phyloP scores from a whole-genome alignment of 2,888 invertebrate genomes.

The Miltochrista miniata region DNA sequence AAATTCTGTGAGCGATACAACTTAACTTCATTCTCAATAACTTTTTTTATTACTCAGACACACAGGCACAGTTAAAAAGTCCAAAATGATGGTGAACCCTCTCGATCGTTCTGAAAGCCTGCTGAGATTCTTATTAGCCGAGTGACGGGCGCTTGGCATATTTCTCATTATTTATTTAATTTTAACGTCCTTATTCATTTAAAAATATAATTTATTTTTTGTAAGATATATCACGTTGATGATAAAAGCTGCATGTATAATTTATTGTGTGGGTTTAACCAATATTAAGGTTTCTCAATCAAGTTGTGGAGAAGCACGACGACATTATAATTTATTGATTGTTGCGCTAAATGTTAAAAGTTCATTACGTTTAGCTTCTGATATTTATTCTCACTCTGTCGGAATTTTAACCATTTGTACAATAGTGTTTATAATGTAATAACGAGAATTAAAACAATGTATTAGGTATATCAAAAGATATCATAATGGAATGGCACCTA shows the following conservation, averaged over 20 bases:
- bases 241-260: neutral
- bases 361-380: no score
- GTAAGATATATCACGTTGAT: no score
- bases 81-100: neutral
- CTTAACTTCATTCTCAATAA: no score
- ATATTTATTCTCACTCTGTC: no score
- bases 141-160: neutral
- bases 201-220: no score
- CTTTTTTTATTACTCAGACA: no score
- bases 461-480: no score
- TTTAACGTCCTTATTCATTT: neutral
- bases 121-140: neutral
- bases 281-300: constrained; percentile 4
- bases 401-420: no score
- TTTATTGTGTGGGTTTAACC: neutral
- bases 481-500: no score
- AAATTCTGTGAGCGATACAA: no score
- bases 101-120: neutral
- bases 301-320: neutral
- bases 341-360: constrained; percentile 1
- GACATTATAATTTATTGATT: constrained; percentile 2
- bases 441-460: no score
- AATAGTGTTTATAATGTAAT: no score
- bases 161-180: neutral
- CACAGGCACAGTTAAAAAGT: neutral